Base-by-base conservation (phyloP, 2,888 invertebrate species). In the Agapostemon virescens region DNA sequence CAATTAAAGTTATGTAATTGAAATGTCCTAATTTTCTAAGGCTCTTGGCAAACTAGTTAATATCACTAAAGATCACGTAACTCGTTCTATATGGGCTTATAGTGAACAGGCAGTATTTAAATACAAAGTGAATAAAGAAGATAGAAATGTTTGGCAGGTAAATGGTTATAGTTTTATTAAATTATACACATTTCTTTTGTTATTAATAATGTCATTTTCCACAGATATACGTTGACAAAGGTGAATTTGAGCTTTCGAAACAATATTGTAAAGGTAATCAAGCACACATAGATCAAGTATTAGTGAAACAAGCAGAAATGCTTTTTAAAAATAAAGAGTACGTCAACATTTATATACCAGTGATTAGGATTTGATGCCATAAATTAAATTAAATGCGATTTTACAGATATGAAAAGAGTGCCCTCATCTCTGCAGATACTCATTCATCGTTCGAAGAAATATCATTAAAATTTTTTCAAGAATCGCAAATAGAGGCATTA, bases 381-480 rank as follows among this genome's bases (percentile, higher is more conserved):
- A 33, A 26, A 20, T 17, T 74, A 30, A 58, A 42, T 82, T 69
- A 36, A 74, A 71, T 42, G 33, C 63, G 40, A 67, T 74, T 78
- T 88, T 86, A 33, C 72, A 94, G 94, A 70, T 98, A 96, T 88
- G 95, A 96, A 79, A 95, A 95, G 86, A 98, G 98, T 91, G 99
- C 99, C 0, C 94, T 95, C 87, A 95, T 97, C 85, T 99, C 96
- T 92, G 98, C 99, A 0, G 96, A 98, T 88, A 98, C 98, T 0
- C 96, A 97, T 88, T 96, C 97, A 61, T 97, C 98, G 30, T 99
- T 99, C 91, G 99, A 99, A 93, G 98, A 98, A 87, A 96, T 99
- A 52, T 97, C 98, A 74, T 93, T 99, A 17, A 98, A 98, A 91
- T 98, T 99, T 92, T 93, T 98, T 26, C 95, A 97, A 91, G 94